phyloP scores from a whole-genome alignment of 1,140 invertebrate genomes.

The Drosophila tani region DNA sequence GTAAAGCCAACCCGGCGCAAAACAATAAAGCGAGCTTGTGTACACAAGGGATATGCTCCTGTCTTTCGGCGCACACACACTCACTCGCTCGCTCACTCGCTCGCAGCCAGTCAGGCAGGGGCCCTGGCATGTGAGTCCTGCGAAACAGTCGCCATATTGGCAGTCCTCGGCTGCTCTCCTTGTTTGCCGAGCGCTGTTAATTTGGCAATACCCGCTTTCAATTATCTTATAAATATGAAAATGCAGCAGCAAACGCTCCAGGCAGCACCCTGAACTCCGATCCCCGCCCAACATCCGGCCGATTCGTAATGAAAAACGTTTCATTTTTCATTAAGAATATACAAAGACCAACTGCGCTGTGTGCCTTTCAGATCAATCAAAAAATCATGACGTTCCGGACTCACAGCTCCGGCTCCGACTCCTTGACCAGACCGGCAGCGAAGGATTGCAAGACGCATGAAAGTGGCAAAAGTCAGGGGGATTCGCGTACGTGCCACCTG shows the following conservation, averaged over 20 bases:
- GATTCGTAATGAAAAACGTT: slow-evolving; percentile 77
- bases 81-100: slow-evolving; percentile 20
- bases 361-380: slow-evolving; percentile 84
- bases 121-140: slow-evolving; percentile 23
- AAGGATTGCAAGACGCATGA: slow-evolving; percentile 59
- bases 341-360: slow-evolving; percentile 78
- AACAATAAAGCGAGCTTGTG: slow-evolving; percentile 84
- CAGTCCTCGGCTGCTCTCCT: slow-evolving; percentile 48
- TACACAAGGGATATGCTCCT: slow-evolving; percentile 84
- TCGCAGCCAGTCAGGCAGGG: slow-evolving; percentile 17
- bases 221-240: slow-evolving; percentile 85
- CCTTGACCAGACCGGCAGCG: slow-evolving; percentile 27
- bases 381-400: slow-evolving; percentile 68
- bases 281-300: slow-evolving; percentile 22
- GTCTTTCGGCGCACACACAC: slow-evolving; percentile 54
- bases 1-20: slow-evolving; percentile 73
- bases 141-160: slow-evolving; percentile 74
- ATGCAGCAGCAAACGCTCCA: slow-evolving; percentile 80
- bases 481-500: slow-evolving; percentile 52
- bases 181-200: slow-evolving; percentile 84
- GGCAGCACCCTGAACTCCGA: slow-evolving; percentile 21
- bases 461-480: slow-evolving; percentile 54
- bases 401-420: slow-evolving; percentile 4
- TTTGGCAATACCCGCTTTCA: slow-evolving; percentile 85
- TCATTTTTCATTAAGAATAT: slow-evolving; percentile 79